Conservation (phyloP, 2,113 vertebrate species). For the Gambusia holbrooki region DNA sequence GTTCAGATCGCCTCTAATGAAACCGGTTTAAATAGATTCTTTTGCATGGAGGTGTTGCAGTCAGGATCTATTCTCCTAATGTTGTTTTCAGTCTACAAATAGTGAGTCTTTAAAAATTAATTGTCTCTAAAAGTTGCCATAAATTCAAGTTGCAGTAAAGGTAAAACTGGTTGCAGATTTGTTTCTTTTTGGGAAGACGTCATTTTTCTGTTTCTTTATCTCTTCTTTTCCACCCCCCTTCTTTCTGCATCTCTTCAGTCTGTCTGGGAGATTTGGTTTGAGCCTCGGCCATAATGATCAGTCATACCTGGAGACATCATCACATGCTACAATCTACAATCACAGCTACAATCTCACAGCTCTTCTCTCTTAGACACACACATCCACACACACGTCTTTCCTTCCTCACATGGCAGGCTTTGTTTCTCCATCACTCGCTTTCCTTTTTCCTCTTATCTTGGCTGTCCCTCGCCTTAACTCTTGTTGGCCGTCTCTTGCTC, state of each 20-base stretch:
- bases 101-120: not conserved
- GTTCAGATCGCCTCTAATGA: not conserved
- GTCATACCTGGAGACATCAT: slow-evolving; percentile 18
- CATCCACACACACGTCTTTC: not conserved
- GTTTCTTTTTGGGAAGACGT: not conserved
- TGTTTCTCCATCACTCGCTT: slow-evolving; percentile 8
- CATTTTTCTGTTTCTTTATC: slow-evolving; percentile 8
- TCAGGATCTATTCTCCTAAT: not conserved
- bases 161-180: not conserved
- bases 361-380: not conserved
- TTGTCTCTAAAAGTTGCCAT: not conserved
- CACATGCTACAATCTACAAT: not conserved
- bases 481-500: not conserved
- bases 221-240: not conserved
- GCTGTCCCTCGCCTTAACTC: slow-evolving; percentile 14
- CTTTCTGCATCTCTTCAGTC: not conserved
- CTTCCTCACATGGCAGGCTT: not conserved
- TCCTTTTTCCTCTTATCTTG: not conserved
- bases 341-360: slow-evolving; percentile 5
- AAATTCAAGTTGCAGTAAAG: not conserved
- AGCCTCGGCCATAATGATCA: slow-evolving; percentile 15
- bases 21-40: too few relatives aligned
- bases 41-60: not conserved
- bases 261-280: slow-evolving; percentile 14
- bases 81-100: not conserved